phyloP scores from a whole-genome alignment of 1,140 invertebrate species.

The Neodiprion lecontei region DNA sequence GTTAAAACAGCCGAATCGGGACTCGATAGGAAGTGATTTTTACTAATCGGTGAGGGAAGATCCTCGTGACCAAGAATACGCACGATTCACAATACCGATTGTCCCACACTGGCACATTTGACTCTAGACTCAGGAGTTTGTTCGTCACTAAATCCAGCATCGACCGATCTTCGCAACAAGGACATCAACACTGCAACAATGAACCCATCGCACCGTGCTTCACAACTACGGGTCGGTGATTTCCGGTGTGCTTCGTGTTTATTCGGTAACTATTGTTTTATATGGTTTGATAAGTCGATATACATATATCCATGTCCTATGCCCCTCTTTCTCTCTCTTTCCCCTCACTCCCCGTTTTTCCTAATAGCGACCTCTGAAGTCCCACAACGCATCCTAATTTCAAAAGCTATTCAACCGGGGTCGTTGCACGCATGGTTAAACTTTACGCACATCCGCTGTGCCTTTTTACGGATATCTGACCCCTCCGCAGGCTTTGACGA shows the following conservation, averaged over 20 bases:
- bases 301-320: constrained; percentile 38
- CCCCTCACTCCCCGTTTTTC: too few species aligned
- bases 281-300: constrained; percentile 43
- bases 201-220: constrained; percentile 40
- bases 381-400: constrained; percentile 43
- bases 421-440: constrained; percentile 39
- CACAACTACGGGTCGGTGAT: constrained; percentile 32
- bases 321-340: constrained; percentile 21
- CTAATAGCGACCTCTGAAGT: constrained; percentile 39
- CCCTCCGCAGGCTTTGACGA: background rate
- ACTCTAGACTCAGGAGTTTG: too few species aligned
- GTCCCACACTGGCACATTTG: too few species aligned
- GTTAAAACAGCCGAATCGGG: too few species aligned
- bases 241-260: constrained; percentile 46
- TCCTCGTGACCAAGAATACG: background rate
- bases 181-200: constrained; percentile 53
- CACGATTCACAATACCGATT: too few species aligned
- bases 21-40: too few species aligned
- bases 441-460: constrained; percentile 39
- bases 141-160: background rate
- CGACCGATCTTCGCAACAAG: constrained; percentile 48
- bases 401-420: constrained; percentile 37
- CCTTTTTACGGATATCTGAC: background rate
- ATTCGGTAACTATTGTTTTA: constrained; percentile 48
- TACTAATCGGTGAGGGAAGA: background rate